phyloP scores from a whole-genome alignment of 2,888 invertebrate genomes.

The Arge pagana region DNA sequence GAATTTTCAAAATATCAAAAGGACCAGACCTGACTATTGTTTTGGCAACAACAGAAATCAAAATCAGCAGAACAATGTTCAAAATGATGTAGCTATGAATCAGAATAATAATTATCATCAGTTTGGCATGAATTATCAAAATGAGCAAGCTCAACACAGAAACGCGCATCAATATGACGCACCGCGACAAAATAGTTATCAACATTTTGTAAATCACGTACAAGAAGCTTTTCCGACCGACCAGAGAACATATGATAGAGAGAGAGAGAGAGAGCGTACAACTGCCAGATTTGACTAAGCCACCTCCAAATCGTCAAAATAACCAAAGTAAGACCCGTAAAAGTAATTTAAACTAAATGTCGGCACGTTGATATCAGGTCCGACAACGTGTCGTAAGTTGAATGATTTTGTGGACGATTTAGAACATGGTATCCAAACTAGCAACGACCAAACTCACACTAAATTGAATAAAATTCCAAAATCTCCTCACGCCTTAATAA shows the following conservation, averaged over 20 bases:
- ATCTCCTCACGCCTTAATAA: not conserved
- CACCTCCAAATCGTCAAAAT: constrained; percentile 1
- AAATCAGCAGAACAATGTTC: not conserved
- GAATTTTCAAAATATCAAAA: too few species aligned
- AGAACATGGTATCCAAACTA: not conserved
- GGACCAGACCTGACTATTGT: too few species aligned
- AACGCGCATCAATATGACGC: not conserved
- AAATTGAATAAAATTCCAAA: not conserved
- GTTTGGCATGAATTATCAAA: not conserved
- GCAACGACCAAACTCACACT: too few species aligned
- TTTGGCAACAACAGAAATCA: not conserved
- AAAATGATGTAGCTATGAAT: not conserved
- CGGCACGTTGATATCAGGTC: constrained; percentile 3
- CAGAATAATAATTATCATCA: not conserved
- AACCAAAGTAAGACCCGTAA: not conserved
- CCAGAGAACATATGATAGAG: not conserved
- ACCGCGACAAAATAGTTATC: not conserved
- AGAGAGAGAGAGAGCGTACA: not conserved
- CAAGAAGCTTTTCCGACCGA: not conserved
- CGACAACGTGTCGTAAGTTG: constrained; percentile 8
- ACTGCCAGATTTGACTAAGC: not conserved
- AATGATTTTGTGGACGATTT: constrained; percentile 22
- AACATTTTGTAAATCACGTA: not conserved
- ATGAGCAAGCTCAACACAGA: not conserved
- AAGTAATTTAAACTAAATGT: constrained; percentile 3